Conservation (phyloP, 2,888 invertebrate genomes). For the Acanthosepion lycidas region DNA sequence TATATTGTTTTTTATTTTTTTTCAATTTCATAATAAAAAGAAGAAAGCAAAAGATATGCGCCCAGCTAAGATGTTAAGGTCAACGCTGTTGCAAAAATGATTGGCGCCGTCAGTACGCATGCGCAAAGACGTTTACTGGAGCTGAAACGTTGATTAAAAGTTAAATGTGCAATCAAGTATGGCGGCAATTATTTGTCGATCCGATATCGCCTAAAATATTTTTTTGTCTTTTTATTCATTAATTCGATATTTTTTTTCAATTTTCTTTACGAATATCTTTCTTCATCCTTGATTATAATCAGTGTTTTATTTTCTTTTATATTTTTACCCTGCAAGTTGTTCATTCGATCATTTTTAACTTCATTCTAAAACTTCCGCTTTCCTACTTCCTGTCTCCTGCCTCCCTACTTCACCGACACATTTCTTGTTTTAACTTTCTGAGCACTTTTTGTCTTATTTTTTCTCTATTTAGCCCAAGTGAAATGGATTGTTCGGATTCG, state of each 20-base stretch:
- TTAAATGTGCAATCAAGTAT: slow-evolving; percentile 33
- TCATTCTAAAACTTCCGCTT: not conserved
- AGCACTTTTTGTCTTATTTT: not conserved
- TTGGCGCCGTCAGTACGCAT: not conserved
- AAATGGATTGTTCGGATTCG: not conserved
- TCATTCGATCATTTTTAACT: not conserved
- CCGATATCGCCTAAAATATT: not conserved
- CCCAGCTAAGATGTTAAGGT: not conserved
- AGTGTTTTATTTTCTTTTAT: not conserved
- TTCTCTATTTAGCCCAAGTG: not conserved
- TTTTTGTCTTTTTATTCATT: not conserved
- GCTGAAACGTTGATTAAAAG: slow-evolving; percentile 33
- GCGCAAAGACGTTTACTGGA: not conserved
- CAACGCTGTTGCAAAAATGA: not conserved
- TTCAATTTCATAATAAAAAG: not conserved
- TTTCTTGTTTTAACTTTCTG: not conserved
- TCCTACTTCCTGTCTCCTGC: not conserved
- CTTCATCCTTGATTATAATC: not conserved
- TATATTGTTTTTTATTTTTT: no score
- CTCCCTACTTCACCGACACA: not conserved
- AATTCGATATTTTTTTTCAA: not conserved
- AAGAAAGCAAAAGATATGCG: not conserved
- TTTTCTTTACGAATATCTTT: not conserved
- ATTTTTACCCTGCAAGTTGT: not conserved
- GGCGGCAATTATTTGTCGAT: not conserved